A percentile compares a stretch with the other conserved stretches of the same genome.
Conservation (phyloP, 1,140 invertebrate genomes). For the Drosophila persimilis region DNA sequence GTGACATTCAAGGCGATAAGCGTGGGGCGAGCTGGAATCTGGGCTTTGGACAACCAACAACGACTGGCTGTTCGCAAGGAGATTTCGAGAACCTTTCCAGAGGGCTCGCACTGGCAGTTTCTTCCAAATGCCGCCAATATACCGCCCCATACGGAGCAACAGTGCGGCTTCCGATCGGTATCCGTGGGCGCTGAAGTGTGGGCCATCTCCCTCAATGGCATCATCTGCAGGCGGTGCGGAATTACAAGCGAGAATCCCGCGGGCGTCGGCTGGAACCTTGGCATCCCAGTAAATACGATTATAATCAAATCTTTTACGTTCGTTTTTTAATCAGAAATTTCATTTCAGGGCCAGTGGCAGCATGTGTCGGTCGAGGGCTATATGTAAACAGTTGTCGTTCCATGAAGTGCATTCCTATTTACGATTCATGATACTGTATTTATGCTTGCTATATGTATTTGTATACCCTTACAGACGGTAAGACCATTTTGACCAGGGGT, state of each 20-base stretch:
- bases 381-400: slow-evolving; percentile 38
- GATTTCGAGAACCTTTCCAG: slow-evolving; percentile 87
- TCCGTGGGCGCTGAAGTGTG: slow-evolving; percentile 88
- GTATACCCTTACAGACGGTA: slow-evolving; percentile 8
- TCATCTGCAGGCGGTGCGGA: slow-evolving; percentile 88
- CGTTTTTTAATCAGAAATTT: not conserved
- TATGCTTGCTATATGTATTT: slow-evolving; percentile 11
- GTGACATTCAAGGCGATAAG: slow-evolving; percentile 90
- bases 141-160: slow-evolving; percentile 85
- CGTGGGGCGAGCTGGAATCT: slow-evolving; percentile 88
- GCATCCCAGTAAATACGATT: slow-evolving; percentile 86
- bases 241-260: slow-evolving; percentile 87
- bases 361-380: slow-evolving; percentile 76
- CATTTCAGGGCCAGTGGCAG: slow-evolving; percentile 78
- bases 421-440: slow-evolving; percentile 34
- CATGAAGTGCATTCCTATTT: slow-evolving; percentile 30
- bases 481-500: slow-evolving; percentile 5
- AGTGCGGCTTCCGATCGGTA: slow-evolving; percentile 86
- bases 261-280: slow-evolving; percentile 90
- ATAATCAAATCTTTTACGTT: not conserved
- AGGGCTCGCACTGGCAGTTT: slow-evolving; percentile 89
- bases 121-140: slow-evolving; percentile 85
- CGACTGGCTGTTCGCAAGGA: slow-evolving; percentile 88
- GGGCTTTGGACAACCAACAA: slow-evolving; percentile 87
- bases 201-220: slow-evolving; percentile 89